Conservation (phyloP, 2,888 invertebrate species). For the Pherbina coryleti region DNA sequence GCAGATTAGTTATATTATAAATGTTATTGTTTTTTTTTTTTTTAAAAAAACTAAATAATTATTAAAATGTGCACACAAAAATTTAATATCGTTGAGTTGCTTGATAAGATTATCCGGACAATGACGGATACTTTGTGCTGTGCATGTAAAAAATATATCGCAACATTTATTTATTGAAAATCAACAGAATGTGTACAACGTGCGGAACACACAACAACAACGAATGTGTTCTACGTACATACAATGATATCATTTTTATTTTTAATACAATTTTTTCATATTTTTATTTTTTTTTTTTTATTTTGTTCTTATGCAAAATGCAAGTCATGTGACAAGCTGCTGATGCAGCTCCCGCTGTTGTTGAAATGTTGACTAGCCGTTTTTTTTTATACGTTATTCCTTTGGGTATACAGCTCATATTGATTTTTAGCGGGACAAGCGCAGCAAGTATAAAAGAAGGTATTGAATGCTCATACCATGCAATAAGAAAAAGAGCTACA, state of each 20-base stretch:
- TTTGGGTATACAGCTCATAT: conserved; percentile 12
- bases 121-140: no score
- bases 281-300: conserved; percentile 45
- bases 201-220: not conserved
- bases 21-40: no score
- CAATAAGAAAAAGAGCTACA: no score
- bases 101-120: no score
- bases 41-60: no score
- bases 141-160: no score
- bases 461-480: no score
- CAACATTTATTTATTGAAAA: not conserved
- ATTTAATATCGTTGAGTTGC: no score
- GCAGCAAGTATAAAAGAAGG: no score
- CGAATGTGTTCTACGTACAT: not conserved
- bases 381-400: conserved; percentile 46
- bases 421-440: conserved; percentile 12
- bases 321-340: conserved; percentile 68
- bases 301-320: conserved; percentile 53
- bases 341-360: conserved; percentile 67
- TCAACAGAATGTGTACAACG: not conserved
- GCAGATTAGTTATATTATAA: no score
- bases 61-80: no score
- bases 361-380: conserved; percentile 65
- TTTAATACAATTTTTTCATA: conserved; percentile 49
- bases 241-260: conserved; percentile 65